Conservation (phyloP, 1,140 invertebrate genomes). For the Drosophila subpulchrella region DNA sequence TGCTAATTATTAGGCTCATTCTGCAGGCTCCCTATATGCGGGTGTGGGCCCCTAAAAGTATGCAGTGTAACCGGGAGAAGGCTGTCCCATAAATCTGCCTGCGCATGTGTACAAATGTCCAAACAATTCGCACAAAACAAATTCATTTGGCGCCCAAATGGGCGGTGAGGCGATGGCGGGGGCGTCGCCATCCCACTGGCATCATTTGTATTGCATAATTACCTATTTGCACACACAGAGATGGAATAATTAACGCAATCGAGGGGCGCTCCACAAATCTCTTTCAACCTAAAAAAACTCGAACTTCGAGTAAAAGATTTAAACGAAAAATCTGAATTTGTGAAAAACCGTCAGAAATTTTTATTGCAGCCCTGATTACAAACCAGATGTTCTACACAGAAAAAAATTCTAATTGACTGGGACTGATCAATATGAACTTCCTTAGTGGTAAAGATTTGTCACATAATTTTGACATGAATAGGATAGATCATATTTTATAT, state of each 20-base stretch:
- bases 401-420: too few species aligned
- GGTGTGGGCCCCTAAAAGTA: slow-evolving; percentile 5
- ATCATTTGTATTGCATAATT: slow-evolving; percentile 56
- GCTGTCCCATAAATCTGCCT: slow-evolving; percentile 35
- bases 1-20: slow-evolving; percentile 71
- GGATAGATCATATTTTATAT: too few species aligned
- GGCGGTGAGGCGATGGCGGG: slow-evolving; percentile 10
- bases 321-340: neutral
- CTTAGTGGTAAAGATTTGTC: too few species aligned
- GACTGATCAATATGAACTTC: too few species aligned
- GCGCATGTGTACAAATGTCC: slow-evolving; percentile 50
- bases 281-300: neutral
- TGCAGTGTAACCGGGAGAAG: slow-evolving; percentile 9
- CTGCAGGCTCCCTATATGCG: slow-evolving; percentile 53
- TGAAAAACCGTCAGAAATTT: too few species aligned
- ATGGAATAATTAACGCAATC: neutral
- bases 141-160: slow-evolving; percentile 22
- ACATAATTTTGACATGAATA: too few species aligned
- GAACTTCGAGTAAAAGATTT: neutral
- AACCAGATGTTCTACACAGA: too few species aligned
- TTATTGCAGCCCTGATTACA: too few species aligned
- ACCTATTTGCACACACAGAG: slow-evolving; percentile 45
- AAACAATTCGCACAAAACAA: slow-evolving; percentile 13
- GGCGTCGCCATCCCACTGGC: slow-evolving; percentile 35
- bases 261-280: neutral